These are phyloP conservation scores for Phrixothrix hirtus DNA, from an alignment of 2,888 invertebrate genomes.

Conservation along the genomic window DNA sequence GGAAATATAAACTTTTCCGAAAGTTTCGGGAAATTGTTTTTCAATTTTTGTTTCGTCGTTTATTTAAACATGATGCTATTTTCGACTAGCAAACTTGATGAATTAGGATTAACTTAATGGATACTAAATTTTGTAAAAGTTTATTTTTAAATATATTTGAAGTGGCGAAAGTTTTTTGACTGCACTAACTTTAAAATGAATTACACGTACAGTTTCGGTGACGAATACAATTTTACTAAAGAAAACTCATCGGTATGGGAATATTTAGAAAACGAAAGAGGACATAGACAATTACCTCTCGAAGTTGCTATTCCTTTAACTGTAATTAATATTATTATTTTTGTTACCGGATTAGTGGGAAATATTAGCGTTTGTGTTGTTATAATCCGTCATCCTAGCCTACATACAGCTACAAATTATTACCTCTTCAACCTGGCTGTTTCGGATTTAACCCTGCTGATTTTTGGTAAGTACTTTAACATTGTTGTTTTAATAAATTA, in stretches of 20 bases:
- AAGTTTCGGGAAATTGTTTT: no score
- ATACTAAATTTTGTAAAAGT: no score
- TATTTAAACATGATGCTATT: no score
- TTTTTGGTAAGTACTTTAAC: slow-evolving; percentile 71
- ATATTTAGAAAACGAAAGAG: slow-evolving; percentile 43
- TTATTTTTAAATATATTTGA: no score
- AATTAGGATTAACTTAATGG: no score
- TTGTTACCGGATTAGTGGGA: slow-evolving; percentile 81
- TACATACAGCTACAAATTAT: slow-evolving; percentile 92
- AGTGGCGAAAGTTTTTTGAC: no score
- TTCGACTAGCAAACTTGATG: no score
- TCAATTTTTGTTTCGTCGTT: no score
- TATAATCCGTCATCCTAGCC: slow-evolving; percentile 75
- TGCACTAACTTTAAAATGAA: background rate
- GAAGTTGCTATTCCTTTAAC: slow-evolving; percentile 61
- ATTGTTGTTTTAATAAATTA: background rate
- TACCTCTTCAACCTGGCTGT: slow-evolving; percentile 88
- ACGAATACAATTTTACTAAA: background rate
- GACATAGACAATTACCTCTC: slow-evolving; percentile 48
- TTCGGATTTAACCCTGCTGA: slow-evolving; percentile 78
- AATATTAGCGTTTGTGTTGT: slow-evolving; percentile 85
- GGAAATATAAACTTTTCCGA: no score
- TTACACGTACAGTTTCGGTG: background rate
- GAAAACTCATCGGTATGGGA: slow-evolving; percentile 24
- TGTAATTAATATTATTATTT: slow-evolving; percentile 73